A percentile compares a stretch with the other conserved stretches of the same genome.
phyloP scores from a whole-genome alignment of 2,113 vertebrate species.

The Indri indri region DNA sequence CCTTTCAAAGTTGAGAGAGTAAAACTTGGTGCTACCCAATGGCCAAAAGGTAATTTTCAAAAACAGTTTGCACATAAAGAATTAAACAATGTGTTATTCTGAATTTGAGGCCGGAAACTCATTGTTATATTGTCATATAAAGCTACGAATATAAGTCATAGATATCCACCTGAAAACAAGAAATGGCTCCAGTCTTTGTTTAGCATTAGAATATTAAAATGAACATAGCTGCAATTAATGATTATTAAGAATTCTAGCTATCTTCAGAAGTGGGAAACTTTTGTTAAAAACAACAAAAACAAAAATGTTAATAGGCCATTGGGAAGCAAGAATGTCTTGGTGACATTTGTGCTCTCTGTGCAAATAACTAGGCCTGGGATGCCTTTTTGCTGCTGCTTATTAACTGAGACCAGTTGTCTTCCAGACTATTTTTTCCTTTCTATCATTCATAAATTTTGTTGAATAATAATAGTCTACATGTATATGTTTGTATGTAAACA shows the following conservation, averaged over 20 bases:
- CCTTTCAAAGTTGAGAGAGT: background rate
- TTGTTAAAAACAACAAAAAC: background rate
- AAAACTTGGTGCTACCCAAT: background rate
- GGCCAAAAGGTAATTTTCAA: background rate
- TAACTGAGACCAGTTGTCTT: background rate
- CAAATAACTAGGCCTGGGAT: background rate
- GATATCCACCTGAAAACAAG: background rate
- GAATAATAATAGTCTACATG: background rate
- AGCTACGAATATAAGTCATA: background rate
- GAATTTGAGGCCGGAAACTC: background rate
- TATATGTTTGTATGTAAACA: background rate
- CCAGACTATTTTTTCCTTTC: background rate
- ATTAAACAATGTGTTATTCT: background rate
- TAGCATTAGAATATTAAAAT: background rate
- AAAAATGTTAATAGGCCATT: background rate
- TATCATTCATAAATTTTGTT: background rate
- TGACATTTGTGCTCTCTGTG: background rate
- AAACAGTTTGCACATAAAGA: background rate
- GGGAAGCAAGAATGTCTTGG: background rate
- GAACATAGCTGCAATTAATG: background rate
- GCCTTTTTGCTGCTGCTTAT: background rate
- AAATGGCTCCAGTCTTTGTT: background rate
- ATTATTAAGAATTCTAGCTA: background rate
- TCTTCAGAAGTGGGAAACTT: background rate
- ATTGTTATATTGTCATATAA: background rate